Conservation (phyloP, 1,140 invertebrate genomes). For the Rhopalosiphum maidis region DNA sequence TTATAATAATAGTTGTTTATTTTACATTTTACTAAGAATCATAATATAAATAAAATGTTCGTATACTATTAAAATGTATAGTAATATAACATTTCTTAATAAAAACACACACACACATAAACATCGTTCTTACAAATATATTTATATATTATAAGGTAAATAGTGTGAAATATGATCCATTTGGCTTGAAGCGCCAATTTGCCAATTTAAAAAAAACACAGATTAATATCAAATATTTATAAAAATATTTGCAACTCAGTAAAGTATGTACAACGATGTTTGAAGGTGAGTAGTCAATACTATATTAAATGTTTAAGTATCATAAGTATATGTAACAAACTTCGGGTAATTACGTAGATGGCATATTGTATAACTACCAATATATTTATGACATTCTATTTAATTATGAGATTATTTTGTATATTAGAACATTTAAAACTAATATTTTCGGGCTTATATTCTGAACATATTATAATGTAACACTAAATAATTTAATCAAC, state of each 20-base stretch:
- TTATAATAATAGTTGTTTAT: conserved; percentile 5
- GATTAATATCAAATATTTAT: not conserved
- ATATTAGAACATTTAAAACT: not conserved
- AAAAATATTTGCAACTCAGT: not conserved
- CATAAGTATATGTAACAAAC: not conserved
- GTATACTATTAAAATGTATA: not conserved
- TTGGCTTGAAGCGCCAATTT: not conserved
- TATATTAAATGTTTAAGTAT: not conserved
- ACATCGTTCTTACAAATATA: too few species aligned
- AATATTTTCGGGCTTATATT: not conserved
- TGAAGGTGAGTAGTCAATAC: not conserved
- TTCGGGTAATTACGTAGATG: not conserved
- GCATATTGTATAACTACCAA: not conserved
- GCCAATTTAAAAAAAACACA: not conserved
- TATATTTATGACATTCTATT: not conserved
- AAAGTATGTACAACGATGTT: not conserved
- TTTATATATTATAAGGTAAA: not conserved
- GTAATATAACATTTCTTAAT: not conserved
- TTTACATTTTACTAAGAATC: not conserved
- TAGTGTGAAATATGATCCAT: not conserved
- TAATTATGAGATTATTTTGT: not conserved
- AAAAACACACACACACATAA: not conserved
- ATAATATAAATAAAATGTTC: not conserved
- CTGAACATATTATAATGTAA: not conserved
- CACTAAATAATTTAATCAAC: not conserved